Evolutionary conservation across 2,888 invertebrate genomes (phyloP).

Genomic region (Drosophila affinis): DNA sequence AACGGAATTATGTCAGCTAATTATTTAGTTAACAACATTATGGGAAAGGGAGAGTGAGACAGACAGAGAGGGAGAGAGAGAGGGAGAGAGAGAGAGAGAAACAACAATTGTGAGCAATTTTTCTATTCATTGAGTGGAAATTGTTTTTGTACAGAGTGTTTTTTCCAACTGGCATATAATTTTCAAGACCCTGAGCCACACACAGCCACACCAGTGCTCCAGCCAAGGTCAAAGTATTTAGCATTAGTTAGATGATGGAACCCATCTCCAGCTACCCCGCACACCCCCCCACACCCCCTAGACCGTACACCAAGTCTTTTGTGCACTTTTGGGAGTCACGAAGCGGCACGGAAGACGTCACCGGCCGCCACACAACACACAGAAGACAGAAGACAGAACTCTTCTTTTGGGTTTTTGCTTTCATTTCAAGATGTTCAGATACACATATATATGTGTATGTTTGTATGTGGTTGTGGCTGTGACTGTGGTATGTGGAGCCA

Average conservation of each 20-base stretch:
- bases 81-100: background rate
- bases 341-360: slow-evolving; percentile 78
- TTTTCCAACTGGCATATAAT: slow-evolving; percentile 62
- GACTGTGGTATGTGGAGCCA: slow-evolving; percentile 3
- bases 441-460: background rate
- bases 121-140: slow-evolving; percentile 79
- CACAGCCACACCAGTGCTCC: slow-evolving; percentile 39
- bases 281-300: slow-evolving; percentile 6
- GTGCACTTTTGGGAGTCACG: slow-evolving; percentile 65
- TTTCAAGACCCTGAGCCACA: slow-evolving; percentile 77
- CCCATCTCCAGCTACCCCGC: slow-evolving; percentile 35
- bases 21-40: slow-evolving; percentile 76
- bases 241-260: slow-evolving; percentile 76
- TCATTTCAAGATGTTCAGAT: slow-evolving; percentile 31
- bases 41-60: slow-evolving; percentile 13
- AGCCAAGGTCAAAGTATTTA: slow-evolving; percentile 77
- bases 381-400: slow-evolving; percentile 42
- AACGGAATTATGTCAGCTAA: slow-evolving; percentile 74
- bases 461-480: slow-evolving; percentile 9
- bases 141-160: slow-evolving; percentile 61
- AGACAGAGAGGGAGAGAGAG: background rate
- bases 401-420: slow-evolving; percentile 52
- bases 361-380: slow-evolving; percentile 27
- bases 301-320: slow-evolving; percentile 7
- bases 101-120: slow-evolving; percentile 76